Conservation (phyloP, 2,888 invertebrate genomes). For the Nysson spinosus region DNA sequence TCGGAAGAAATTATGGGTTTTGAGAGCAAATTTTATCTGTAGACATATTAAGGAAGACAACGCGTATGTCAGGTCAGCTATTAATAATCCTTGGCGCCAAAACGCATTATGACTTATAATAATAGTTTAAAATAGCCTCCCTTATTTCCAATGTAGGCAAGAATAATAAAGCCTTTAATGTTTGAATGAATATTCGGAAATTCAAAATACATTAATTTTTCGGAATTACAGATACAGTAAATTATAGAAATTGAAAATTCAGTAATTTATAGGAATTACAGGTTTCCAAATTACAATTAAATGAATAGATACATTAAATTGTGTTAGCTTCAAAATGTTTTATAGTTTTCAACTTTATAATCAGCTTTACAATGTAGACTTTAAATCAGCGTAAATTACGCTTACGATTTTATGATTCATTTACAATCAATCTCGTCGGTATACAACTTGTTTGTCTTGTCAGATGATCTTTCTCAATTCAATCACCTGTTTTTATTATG, state of each 20-base stretch:
- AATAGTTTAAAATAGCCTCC: conserved; percentile 17
- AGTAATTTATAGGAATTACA: too few relatives aligned
- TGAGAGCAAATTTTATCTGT: background rate
- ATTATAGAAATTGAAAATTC: too few relatives aligned
- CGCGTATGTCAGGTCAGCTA: conserved; percentile 8
- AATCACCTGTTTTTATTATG: conserved; percentile 12
- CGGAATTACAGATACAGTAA: too few relatives aligned
- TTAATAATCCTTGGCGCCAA: conserved; percentile 22
- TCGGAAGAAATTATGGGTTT: background rate
- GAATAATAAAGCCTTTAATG: background rate
- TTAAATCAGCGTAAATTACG: too few relatives aligned
- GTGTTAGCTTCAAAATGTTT: too few relatives aligned
- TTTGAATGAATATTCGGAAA: background rate
- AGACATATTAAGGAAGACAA: conserved; percentile 4
- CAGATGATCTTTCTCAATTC: background rate
- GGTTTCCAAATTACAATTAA: too few relatives aligned
- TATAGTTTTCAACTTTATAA: too few relatives aligned
- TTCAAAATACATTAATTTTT: background rate
- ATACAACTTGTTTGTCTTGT: background rate
- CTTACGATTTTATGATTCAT: background rate
- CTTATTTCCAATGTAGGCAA: background rate
- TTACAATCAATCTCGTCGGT: background rate
- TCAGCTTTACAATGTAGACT: too few relatives aligned
- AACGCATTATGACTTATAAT: conserved; percentile 1
- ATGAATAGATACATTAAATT: too few relatives aligned